These are phyloP conservation scores for Neosalanx taihuensis DNA, from an alignment of 2,797 vertebrate genomes.

Conservation along the genomic window DNA sequence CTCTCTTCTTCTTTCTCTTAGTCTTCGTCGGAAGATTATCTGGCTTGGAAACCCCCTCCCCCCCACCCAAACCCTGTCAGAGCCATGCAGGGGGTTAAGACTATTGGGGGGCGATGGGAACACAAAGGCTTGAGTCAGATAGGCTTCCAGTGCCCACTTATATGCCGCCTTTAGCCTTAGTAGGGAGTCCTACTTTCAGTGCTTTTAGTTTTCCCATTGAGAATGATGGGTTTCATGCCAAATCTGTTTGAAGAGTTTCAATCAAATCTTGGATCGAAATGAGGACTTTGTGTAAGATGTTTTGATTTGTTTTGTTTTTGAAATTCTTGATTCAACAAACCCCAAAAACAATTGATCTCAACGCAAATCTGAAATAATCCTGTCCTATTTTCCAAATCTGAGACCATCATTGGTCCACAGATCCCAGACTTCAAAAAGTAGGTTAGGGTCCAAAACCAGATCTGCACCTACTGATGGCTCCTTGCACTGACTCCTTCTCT, in stretches of 20 bases:
- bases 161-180: constrained; percentile 40
- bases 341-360: too few relatives aligned
- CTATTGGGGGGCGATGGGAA: constrained; percentile 50
- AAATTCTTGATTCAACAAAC: too few relatives aligned
- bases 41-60: constrained; percentile 55
- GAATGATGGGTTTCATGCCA: constrained; percentile 41
- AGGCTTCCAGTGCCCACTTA: constrained; percentile 48
- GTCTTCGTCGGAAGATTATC: constrained; percentile 65
- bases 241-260: constrained; percentile 19
- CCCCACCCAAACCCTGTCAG: constrained; percentile 42
- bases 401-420: too few relatives aligned
- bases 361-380: too few relatives aligned
- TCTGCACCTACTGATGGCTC: too few relatives aligned
- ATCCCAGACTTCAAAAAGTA: too few relatives aligned
- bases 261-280: neutral
- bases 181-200: constrained; percentile 52
- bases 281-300: neutral
- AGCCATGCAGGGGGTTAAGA: constrained; percentile 63
- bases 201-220: constrained; percentile 54
- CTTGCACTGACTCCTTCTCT: too few relatives aligned
- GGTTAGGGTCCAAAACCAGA: too few relatives aligned
- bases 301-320: neutral
- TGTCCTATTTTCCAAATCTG: too few relatives aligned
- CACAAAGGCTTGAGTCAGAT: constrained; percentile 63
- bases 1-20: constrained; percentile 48